Conservation (phyloP, 2,113 vertebrate genomes). For the Eurypyga helias region DNA sequence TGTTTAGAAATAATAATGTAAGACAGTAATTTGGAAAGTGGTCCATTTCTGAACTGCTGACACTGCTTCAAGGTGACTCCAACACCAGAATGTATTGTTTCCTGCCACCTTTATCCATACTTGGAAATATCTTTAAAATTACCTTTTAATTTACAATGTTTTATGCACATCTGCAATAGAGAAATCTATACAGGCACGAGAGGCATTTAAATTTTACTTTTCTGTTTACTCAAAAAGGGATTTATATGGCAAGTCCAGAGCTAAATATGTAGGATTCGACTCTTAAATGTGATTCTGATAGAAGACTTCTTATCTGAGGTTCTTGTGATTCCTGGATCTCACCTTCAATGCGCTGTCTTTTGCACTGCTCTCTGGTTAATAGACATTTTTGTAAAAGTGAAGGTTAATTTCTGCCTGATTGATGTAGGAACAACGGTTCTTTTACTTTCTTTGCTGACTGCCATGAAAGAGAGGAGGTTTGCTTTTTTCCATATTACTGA, state of each 20-base stretch:
- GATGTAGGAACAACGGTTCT: background rate
- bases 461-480: background rate
- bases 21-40: background rate
- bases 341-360: background rate
- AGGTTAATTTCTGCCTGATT: background rate
- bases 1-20: background rate
- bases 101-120: background rate
- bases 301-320: background rate
- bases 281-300: background rate
- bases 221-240: background rate
- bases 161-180: background rate
- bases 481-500: background rate
- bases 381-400: background rate
- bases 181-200: background rate
- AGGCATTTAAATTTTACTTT: background rate
- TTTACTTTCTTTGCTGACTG: background rate
- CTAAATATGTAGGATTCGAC: background rate
- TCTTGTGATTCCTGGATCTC: background rate
- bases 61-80: background rate
- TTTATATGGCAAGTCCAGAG: fast-evolving
- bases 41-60: background rate
- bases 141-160: background rate
- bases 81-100: background rate
- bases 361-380: background rate
- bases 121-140: background rate